A percentile compares a stretch with the other conserved stretches of the same genome.
Evolutionary conservation across 2,888 invertebrate species (phyloP).

Genomic region (Zaprionus obscuricornis): DNA sequence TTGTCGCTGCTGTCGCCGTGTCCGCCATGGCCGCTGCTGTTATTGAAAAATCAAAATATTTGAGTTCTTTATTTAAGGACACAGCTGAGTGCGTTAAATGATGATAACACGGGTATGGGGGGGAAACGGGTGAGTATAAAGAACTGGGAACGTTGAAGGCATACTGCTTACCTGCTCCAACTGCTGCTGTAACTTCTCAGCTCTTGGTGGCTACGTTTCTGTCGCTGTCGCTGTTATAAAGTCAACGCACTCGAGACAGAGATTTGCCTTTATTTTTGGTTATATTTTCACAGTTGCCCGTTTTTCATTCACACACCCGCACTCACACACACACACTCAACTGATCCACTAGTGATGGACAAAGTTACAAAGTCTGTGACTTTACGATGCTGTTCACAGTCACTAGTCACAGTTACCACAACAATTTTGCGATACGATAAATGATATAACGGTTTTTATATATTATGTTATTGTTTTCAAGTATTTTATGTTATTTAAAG

Average conservation of each 20-base stretch:
- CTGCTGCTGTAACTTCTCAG: conserved; percentile 29
- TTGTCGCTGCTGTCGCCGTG: conserved; percentile 52
- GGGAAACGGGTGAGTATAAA: background rate
- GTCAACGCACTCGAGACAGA: conserved; percentile 43
- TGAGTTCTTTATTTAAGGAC: conserved; percentile 24
- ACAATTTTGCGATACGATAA: too few relatives aligned
- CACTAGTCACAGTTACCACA: conserved; percentile 15
- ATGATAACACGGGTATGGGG: background rate
- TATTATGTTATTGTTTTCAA: too few relatives aligned
- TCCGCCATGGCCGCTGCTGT: conserved; percentile 54
- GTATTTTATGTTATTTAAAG: too few relatives aligned
- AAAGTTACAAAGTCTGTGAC: conserved; percentile 16
- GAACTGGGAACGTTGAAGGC: too few relatives aligned
- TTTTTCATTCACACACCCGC: conserved; percentile 70
- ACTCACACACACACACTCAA: conserved; percentile 32
- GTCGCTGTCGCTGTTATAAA: conserved; percentile 14
- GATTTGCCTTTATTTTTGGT: conserved; percentile 63
- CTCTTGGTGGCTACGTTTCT: conserved; percentile 14
- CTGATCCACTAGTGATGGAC: conserved; percentile 29
- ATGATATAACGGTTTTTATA: too few relatives aligned
- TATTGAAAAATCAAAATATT: conserved; percentile 15
- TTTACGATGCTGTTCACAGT: too few relatives aligned
- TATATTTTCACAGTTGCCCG: conserved; percentile 71
- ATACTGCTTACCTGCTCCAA: conserved; percentile 44
- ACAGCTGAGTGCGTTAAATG: conserved; percentile 42